Evolutionary conservation across 2,797 vertebrate genomes (phyloP).

Genomic region (Varecia variegata): DNA sequence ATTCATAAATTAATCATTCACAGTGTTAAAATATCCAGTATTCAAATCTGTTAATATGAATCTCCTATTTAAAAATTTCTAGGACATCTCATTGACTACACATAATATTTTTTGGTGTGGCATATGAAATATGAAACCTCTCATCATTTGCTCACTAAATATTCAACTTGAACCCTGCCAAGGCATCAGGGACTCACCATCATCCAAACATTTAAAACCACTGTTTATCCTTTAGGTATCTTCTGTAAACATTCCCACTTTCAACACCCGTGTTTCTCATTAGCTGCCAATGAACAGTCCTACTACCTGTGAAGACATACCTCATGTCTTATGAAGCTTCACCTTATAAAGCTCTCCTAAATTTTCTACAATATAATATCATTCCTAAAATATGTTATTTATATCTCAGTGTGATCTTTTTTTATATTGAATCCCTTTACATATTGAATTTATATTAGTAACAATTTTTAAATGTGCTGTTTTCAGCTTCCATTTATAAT

Average conservation of each 20-base stretch:
- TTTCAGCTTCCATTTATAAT: neutral
- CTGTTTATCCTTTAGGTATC: neutral
- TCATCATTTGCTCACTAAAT: neutral
- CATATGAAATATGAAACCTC: neutral
- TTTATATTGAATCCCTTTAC: neutral
- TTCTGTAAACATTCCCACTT: neutral
- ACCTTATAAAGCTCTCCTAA: neutral
- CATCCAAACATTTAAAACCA: neutral
- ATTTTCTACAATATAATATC: neutral
- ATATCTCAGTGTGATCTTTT: neutral
- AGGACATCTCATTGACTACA: neutral
- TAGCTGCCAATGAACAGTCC: neutral
- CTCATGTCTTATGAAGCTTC: neutral
- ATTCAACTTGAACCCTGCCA: neutral
- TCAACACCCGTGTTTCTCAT: neutral
- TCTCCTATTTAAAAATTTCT: constrained; percentile 1
- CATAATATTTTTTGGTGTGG: neutral
- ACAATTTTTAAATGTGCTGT: neutral
- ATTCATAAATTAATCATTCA: neutral
- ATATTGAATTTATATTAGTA: neutral
- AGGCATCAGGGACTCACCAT: neutral
- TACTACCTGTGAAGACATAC: neutral
- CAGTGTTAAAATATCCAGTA: neutral
- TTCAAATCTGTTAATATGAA: neutral
- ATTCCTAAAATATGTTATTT: neutral